Percentiles rank a stretch among this genome's conserved stretches.
Conservation (phyloP, 1,140 invertebrate species). For the Drosophila takahashii region DNA sequence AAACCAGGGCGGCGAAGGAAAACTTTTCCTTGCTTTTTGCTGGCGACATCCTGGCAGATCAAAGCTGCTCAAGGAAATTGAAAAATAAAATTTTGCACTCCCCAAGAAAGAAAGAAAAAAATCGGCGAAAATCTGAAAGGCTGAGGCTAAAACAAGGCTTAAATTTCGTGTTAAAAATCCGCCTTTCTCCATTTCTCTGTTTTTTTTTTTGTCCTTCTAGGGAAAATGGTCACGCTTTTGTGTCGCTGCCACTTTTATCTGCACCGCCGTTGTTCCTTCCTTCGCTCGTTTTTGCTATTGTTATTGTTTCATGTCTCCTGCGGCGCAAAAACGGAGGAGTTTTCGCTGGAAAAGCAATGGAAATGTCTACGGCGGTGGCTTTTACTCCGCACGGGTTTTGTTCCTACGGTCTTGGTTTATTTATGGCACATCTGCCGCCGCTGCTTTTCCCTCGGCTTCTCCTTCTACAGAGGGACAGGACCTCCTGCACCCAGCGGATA, state of each 20-base stretch:
- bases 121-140: slow-evolving; percentile 29
- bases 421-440: slow-evolving; percentile 67
- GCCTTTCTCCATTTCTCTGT: slow-evolving; percentile 4
- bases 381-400: slow-evolving; percentile 22
- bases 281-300: too few relatives aligned
- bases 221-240: slow-evolving; percentile 51
- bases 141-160: slow-evolving; percentile 22
- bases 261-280: slow-evolving; percentile 17
- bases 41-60: slow-evolving; percentile 49
- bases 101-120: slow-evolving; percentile 15
- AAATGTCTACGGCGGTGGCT: slow-evolving; percentile 35
- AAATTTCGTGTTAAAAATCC: slow-evolving; percentile 51
- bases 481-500: slow-evolving; percentile 45
- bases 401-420: slow-evolving; percentile 55
- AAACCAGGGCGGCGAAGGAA: slow-evolving; percentile 1
- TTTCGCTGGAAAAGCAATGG: slow-evolving; percentile 21
- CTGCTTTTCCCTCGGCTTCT: slow-evolving; percentile 23
- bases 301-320: slow-evolving; percentile 25
- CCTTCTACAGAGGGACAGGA: slow-evolving; percentile 15
- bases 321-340: slow-evolving; percentile 27
- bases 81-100: slow-evolving; percentile 64
- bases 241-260: slow-evolving; percentile 46
- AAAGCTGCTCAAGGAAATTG: slow-evolving; percentile 72
- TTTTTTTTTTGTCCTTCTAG: slow-evolving; percentile 4
- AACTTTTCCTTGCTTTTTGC: slow-evolving; percentile 35